phyloP scores from a whole-genome alignment of 2,888 invertebrate species.

The Germaria angustata region DNA sequence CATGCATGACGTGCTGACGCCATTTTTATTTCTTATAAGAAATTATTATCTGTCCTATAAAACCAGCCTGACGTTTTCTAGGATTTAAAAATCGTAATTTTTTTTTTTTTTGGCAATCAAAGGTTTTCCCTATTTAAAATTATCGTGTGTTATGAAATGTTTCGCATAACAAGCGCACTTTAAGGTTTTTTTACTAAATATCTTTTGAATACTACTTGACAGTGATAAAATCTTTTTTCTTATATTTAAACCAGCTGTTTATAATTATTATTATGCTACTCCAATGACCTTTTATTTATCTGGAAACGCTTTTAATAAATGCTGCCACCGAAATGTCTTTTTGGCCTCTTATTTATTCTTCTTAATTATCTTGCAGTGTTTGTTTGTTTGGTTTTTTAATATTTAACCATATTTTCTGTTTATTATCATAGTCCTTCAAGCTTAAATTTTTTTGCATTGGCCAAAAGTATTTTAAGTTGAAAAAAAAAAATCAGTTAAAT shows the following conservation, averaged over 20 bases:
- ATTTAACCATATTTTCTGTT: constrained; percentile 24
- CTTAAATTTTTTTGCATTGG: background rate
- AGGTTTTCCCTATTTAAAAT: too few species aligned
- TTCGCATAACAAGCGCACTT: background rate
- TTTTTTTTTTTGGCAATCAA: background rate
- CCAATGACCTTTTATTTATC: constrained; percentile 19
- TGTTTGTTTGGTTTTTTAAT: constrained; percentile 17
- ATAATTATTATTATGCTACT: background rate
- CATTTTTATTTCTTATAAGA: too few species aligned
- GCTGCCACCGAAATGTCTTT: background rate
- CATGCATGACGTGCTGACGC: constrained; percentile 22
- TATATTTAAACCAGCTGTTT: background rate
- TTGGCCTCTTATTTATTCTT: background rate
- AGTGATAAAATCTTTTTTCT: background rate
- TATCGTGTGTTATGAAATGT: background rate
- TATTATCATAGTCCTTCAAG: constrained; percentile 8
- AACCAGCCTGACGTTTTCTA: too few species aligned
- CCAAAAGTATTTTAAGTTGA: constrained; percentile 7
- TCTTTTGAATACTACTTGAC: background rate
- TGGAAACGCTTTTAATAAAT: constrained; percentile 14
- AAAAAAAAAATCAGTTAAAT: background rate
- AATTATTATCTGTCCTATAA: too few species aligned
- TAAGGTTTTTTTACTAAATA: background rate
- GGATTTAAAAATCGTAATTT: background rate
- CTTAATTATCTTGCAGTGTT: background rate